Percentiles rank a stretch among this genome's conserved stretches.
Conservation (phyloP, 30 jellyfish, hydroid and myxozoan species). For the Calvadosia cruxmelitensis region DNA sequence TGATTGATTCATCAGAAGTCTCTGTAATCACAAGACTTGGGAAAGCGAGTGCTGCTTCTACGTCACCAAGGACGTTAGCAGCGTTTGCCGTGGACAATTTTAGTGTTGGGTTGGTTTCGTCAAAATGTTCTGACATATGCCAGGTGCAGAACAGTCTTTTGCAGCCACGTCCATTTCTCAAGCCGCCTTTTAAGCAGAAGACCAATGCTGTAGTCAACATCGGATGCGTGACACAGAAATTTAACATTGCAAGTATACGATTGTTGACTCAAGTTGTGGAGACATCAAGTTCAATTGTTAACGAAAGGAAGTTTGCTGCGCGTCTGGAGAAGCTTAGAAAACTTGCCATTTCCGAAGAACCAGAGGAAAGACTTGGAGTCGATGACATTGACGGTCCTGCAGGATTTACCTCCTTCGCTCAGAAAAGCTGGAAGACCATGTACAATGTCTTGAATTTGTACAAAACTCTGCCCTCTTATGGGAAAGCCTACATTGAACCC, state of each 20-base stretch:
- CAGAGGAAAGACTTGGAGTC: background rate
- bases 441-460: slow-evolving; percentile 66
- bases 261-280: slow-evolving; percentile 64
- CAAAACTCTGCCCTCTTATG: slow-evolving; percentile 10
- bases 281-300: slow-evolving; percentile 50
- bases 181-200: background rate
- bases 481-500: background rate
- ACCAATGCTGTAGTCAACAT: slow-evolving; percentile 2
- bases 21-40: too few species aligned
- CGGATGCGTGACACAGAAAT: slow-evolving; percentile 34
- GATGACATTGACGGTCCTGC: background rate
- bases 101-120: background rate
- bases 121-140: background rate
- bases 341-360: background rate
- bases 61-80: background rate
- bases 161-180: too few species aligned
- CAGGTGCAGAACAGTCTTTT: background rate
- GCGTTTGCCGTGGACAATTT: background rate
- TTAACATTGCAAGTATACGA: slow-evolving; percentile 63
- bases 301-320: slow-evolving; percentile 61
- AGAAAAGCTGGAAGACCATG: slow-evolving; percentile 84
- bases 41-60: background rate
- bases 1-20: background rate
- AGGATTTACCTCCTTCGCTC: too few species aligned
- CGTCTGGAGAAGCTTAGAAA: background rate